Evolutionary conservation across 2,888 invertebrate species (phyloP), one percentile per base, ranked within the genome.

Genomic region (Acrobasis suavella): DNA sequence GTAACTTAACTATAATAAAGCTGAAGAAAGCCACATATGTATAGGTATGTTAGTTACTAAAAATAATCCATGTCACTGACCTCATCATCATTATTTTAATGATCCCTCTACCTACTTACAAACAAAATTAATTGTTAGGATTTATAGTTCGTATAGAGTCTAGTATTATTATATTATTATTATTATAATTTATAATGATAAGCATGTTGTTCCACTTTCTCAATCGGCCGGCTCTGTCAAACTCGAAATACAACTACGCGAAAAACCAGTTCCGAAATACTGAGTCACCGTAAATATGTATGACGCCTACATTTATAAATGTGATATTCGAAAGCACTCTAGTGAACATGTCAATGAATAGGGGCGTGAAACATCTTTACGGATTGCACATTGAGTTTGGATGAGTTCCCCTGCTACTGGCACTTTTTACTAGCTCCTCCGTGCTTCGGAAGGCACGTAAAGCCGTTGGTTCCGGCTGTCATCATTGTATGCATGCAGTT

Each of bases 191-290:
- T 32, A 32, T 32, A 32, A 32, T 46, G n/a, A 46, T 46, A 62
- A 62, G 59, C 9, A 58, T 68, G 63, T 63, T 79, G 81, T 78
- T 73, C 84, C 72, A 83, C 82, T 81, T 85, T 81, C 74, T 67
- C 69, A 69, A 69, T 70, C 68, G 69, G 68, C 73, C 68, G 70
- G 68, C 72, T 74, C 73, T 76, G 77, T 67, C 42, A 42, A 56
- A 71, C 68, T 61, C 69, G 71, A 75, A 76, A 71, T 76, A 73
- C 72, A 72, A 77, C 72, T 74, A 62, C 64, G 71, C 73, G 66
- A 77, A 81, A 78, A 90, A 89, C 87, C 81, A 72, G 88, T 89
- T 87, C 76, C 73, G 63, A 80, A 78, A 74, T 76, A 77, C 72
- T 84, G 83, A 87, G 69, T 88, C 83, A 87, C 80, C 75, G 72